phyloP scores from a whole-genome alignment of 2,113 vertebrate genomes.

The Rana temporaria region DNA sequence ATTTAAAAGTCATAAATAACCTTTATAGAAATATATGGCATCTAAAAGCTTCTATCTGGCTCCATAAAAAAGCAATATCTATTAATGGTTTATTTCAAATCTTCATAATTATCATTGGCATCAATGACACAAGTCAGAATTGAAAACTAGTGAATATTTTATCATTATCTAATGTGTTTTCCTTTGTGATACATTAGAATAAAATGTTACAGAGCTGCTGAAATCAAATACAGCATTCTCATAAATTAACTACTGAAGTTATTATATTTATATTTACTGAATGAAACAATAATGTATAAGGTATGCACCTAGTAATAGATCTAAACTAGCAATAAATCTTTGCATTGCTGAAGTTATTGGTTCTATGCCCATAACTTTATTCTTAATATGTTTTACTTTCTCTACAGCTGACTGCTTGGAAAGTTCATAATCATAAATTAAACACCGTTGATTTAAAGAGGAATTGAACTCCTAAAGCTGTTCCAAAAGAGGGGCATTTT shows the following conservation, averaged over 20 bases:
- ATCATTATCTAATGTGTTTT: conserved; percentile 49
- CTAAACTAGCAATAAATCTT: too few relatives aligned
- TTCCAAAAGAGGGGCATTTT: too few relatives aligned
- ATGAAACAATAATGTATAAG: neutral
- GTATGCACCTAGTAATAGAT: neutral
- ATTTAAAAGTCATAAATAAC: conserved; percentile 53
- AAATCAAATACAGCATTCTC: conserved; percentile 13
- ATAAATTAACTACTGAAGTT: neutral
- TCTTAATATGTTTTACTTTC: neutral
- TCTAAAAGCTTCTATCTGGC: conserved; percentile 51
- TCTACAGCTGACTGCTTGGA: neutral
- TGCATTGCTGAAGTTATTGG: too few relatives aligned
- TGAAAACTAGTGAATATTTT: conserved; percentile 54
- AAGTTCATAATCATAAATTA: too few relatives aligned
- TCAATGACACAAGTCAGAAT: conserved; percentile 49
- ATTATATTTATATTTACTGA: neutral
- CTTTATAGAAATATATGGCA: conserved; percentile 47
- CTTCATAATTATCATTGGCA: conserved; percentile 49
- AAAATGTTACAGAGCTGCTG: conserved; percentile 25
- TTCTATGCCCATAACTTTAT: too few relatives aligned
- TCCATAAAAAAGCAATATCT: conserved; percentile 57
- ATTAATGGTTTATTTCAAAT: conserved; percentile 52
- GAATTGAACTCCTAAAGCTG: too few relatives aligned
- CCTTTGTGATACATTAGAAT: conserved; percentile 45
- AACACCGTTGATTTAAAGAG: too few relatives aligned